A percentile compares a stretch with the other conserved stretches of the same genome.
Evolutionary conservation across 2,888 invertebrate genomes (phyloP).

Genomic region (Ceratothoa steindachneri): DNA sequence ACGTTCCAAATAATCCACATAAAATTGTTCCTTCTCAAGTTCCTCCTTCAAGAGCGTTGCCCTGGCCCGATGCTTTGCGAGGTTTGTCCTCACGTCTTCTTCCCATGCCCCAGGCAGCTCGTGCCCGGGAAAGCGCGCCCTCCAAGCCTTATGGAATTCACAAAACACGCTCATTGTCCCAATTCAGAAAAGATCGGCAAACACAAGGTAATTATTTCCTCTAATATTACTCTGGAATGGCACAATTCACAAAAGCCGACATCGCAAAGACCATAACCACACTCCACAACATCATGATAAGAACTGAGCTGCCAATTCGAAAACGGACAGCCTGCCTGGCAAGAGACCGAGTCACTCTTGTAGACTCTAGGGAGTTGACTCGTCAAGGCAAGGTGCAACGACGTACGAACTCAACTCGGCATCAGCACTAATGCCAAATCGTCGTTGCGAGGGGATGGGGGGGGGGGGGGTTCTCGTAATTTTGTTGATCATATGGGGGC

Average conservation of each 20-base stretch:
- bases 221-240: neutral
- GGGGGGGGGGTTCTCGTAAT: too few relatives aligned
- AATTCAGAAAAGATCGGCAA: neutral
- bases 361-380: too few relatives aligned
- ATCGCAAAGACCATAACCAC: neutral
- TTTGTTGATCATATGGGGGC: too few relatives aligned
- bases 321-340: neutral
- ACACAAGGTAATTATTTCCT: neutral
- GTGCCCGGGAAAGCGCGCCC: conserved; percentile 83
- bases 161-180: conserved; percentile 67
- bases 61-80: conserved; percentile 82
- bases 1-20: conserved; percentile 82
- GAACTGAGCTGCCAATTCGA: neutral
- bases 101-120: conserved; percentile 87
- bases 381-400: too few relatives aligned
- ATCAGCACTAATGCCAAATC: too few relatives aligned
- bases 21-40: conserved; percentile 82
- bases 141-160: conserved; percentile 87
- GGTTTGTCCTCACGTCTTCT: conserved; percentile 83
- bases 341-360: neutral
- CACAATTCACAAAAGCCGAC: neutral
- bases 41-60: conserved; percentile 69
- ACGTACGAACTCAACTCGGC: too few relatives aligned
- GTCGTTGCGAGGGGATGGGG: too few relatives aligned
- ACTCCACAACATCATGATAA: neutral